phyloP scores from a whole-genome alignment of 1,140 invertebrate species.

The Micrasema minimum region DNA sequence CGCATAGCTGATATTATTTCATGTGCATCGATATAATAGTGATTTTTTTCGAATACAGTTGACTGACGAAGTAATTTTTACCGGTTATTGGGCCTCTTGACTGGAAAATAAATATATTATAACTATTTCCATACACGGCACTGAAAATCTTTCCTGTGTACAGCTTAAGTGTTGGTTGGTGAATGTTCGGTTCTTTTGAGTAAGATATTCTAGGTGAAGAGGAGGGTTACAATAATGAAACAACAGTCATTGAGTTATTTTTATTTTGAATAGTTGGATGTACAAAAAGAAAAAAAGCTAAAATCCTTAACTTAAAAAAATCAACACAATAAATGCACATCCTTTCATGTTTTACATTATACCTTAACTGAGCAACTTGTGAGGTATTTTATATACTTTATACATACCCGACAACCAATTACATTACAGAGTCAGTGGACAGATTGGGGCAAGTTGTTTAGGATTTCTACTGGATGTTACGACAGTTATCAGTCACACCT shows the following conservation, averaged over 20 bases:
- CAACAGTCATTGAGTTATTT: not conserved
- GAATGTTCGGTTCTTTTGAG: too few species aligned
- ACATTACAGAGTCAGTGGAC: conserved; percentile 43
- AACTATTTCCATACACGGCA: too few species aligned
- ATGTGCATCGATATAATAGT: too few species aligned
- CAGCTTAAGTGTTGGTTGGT: too few species aligned
- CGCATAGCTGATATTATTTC: too few species aligned
- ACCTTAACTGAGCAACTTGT: conserved; percentile 50
- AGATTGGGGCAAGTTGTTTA: conserved; percentile 42
- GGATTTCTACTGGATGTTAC: conserved; percentile 33
- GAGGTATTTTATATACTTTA: conserved; percentile 46
- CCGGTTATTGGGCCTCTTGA: too few species aligned
- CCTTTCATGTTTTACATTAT: conserved; percentile 38
- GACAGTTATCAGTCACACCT: conserved; percentile 46
- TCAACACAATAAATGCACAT: conserved; percentile 36
- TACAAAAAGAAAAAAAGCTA: conserved; percentile 49
- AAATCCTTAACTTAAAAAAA: conserved; percentile 38
- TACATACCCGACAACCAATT: conserved; percentile 42
- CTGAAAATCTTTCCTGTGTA: too few species aligned
- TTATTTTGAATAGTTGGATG: conserved; percentile 44
- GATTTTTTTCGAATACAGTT: too few species aligned
- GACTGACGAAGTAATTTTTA: too few species aligned
- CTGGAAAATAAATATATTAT: too few species aligned
- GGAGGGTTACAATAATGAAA: not conserved
- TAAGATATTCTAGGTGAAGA: too few species aligned